These are phyloP conservation scores for Marronus borbonicus DNA, from an alignment of 2,888 invertebrate species.

Conservation along the genomic window DNA sequence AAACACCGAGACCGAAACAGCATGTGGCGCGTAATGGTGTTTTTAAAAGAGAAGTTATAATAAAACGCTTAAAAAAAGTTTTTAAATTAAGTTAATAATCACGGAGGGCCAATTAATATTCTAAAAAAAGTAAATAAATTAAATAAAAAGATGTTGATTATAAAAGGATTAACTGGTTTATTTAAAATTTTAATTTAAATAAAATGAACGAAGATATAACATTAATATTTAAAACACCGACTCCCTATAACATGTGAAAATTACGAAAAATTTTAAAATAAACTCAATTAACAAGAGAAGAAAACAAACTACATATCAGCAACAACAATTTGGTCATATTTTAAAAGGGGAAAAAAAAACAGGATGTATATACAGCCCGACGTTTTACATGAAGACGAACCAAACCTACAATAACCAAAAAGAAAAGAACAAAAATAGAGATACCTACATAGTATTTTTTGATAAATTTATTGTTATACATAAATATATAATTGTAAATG, in stretches of 20 bases:
- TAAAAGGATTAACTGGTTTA: too few species aligned
- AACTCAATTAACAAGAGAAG: background rate
- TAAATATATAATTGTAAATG: too few species aligned
- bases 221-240: background rate
- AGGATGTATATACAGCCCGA: too few species aligned
- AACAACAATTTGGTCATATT: background rate
- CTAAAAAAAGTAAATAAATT: constrained; percentile 12
- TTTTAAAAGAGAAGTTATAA: background rate
- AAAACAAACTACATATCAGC: background rate
- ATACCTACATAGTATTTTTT: background rate
- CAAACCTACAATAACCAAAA: background rate
- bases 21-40: constrained; percentile 1
- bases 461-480: constrained; percentile 8
- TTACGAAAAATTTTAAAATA: background rate
- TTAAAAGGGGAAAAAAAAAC: too few species aligned
- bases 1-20: background rate
- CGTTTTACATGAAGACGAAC: background rate
- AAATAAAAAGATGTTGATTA: background rate
- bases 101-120: constrained; percentile 31
- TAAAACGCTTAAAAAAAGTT: too few species aligned
- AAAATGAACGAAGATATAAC: background rate
- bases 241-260: background rate
- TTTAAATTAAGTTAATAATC: background rate
- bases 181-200: background rate
- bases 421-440: background rate